These are phyloP conservation scores for Oryzias sinensis DNA, from an alignment of 2,797 vertebrate genomes.

Conservation along the genomic window DNA sequence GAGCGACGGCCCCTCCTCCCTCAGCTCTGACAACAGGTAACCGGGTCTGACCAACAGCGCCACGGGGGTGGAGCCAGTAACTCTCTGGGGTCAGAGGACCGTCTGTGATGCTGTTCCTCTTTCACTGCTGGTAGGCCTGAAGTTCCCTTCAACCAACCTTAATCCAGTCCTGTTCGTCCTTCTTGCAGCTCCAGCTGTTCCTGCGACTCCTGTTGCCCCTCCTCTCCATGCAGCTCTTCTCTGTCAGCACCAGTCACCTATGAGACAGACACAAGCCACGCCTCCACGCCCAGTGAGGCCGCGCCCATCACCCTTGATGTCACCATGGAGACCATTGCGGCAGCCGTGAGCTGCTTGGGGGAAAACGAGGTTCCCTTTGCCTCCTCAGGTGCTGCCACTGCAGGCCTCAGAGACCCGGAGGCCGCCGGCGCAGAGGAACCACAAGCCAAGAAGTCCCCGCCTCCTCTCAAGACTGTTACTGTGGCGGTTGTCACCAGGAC, in stretches of 20 bases:
- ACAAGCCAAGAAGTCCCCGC: slow-evolving; percentile 14
- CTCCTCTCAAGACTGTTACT: slow-evolving; percentile 43
- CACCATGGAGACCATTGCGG: slow-evolving; percentile 54
- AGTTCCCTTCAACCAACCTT: too few species aligned
- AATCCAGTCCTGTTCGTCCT: not conserved
- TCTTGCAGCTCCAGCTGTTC: slow-evolving; percentile 82
- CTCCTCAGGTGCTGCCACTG: slow-evolving; percentile 6
- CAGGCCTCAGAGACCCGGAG: slow-evolving; percentile 13
- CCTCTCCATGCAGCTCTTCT: slow-evolving; percentile 86
- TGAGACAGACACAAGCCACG: slow-evolving; percentile 82
- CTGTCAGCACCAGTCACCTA: slow-evolving; percentile 80
- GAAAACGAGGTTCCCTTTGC: not conserved
- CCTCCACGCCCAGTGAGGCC: slow-evolving; percentile 77
- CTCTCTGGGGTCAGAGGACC: too few species aligned
- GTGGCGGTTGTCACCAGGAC: slow-evolving; percentile 42
- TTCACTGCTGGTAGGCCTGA: too few species aligned
- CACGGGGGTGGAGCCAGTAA: too few species aligned
- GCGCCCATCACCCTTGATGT: slow-evolving; percentile 54
- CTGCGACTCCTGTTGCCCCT: slow-evolving; percentile 86
- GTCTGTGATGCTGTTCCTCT: too few species aligned
- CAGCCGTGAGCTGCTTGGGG: slow-evolving; percentile 31
- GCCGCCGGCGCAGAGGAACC: slow-evolving; percentile 4
- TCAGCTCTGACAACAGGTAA: slow-evolving; percentile 84
- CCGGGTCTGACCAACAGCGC: too few species aligned
- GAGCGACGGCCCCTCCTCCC: slow-evolving; percentile 77